A percentile compares a stretch with the other conserved stretches of the same genome.
Evolutionary conservation across 2,113 vertebrate species (phyloP).

Genomic region (Callipepla californica): DNA sequence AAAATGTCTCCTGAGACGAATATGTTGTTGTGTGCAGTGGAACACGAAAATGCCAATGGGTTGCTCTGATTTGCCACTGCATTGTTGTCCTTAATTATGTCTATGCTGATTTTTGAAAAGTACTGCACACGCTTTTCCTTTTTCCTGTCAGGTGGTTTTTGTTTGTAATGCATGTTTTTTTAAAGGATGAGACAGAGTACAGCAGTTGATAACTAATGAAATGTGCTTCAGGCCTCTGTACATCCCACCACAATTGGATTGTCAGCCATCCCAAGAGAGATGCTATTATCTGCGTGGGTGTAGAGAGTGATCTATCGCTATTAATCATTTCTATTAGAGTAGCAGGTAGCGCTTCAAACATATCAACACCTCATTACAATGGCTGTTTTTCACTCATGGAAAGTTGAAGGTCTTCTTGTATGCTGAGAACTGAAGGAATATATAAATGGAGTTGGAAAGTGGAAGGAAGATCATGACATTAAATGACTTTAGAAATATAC

Average conservation of each 20-base stretch:
- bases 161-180: background rate
- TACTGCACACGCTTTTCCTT: conserved; percentile 57
- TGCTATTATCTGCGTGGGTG: background rate
- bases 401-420: background rate
- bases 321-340: conserved; percentile 2
- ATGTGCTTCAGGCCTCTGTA: conserved; percentile 8
- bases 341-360: background rate
- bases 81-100: conserved; percentile 63
- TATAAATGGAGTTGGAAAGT: background rate
- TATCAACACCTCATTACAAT: background rate
- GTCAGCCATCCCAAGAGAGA: conserved; percentile 20
- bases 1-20: conserved; percentile 54
- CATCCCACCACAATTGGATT: conserved; percentile 37
- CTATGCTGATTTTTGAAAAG: conserved; percentile 34
- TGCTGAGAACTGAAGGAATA: background rate
- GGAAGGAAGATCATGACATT: background rate
- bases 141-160: conserved; percentile 57
- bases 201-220: conserved; percentile 33
- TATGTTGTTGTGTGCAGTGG: background rate
- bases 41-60: background rate
- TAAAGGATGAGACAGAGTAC: background rate
- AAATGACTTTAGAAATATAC: background rate
- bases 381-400: background rate
- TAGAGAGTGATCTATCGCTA: conserved; percentile 33
- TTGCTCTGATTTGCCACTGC: background rate